These are phyloP conservation scores for Acronicta leporina DNA, from an alignment of 2,888 invertebrate genomes.

Conservation along the genomic window DNA sequence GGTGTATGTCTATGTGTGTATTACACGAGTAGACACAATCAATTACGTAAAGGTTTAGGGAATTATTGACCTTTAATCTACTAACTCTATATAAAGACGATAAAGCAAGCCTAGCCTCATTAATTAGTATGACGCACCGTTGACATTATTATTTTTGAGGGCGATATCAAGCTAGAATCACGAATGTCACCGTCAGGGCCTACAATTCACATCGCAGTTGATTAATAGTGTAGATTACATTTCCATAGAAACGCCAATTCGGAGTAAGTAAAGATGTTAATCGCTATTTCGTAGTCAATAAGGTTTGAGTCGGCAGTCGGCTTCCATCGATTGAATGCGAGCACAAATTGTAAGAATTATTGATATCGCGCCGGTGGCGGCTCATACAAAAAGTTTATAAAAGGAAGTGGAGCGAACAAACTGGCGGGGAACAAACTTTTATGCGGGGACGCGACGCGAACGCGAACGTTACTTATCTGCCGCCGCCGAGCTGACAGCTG, in stretches of 20 bases:
- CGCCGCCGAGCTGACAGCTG: conserved; percentile 86
- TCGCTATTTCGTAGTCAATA: conserved; percentile 58
- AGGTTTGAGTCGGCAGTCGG: conserved; percentile 59
- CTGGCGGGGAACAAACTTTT: conserved; percentile 85
- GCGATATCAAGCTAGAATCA: conserved; percentile 41
- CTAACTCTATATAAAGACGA: conserved; percentile 33
- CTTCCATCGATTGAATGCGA: conserved; percentile 70
- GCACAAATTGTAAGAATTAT: conserved; percentile 84
- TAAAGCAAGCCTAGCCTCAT: conserved; percentile 44
- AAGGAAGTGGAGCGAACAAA: conserved; percentile 87
- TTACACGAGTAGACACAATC: not conserved
- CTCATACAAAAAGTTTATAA: conserved; percentile 86
- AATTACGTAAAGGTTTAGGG: not conserved
- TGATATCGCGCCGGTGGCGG: conserved; percentile 77
- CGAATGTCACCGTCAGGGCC: conserved; percentile 50
- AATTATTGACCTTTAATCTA: conserved; percentile 30
- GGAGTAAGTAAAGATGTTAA: conserved; percentile 60
- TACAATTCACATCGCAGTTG: conserved; percentile 42
- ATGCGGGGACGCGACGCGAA: conserved; percentile 79
- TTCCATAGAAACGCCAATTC: conserved; percentile 45
- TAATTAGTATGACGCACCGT: conserved; percentile 51
- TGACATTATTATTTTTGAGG: conserved; percentile 49
- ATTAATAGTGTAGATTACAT: conserved; percentile 56
- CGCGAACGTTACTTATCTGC: conserved; percentile 86
- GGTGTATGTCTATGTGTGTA: not conserved